Percentiles rank a stretch among this genome's conserved stretches.
Conservation (phyloP, 2,797 vertebrate genomes). For the Sebastiscus tertius region DNA sequence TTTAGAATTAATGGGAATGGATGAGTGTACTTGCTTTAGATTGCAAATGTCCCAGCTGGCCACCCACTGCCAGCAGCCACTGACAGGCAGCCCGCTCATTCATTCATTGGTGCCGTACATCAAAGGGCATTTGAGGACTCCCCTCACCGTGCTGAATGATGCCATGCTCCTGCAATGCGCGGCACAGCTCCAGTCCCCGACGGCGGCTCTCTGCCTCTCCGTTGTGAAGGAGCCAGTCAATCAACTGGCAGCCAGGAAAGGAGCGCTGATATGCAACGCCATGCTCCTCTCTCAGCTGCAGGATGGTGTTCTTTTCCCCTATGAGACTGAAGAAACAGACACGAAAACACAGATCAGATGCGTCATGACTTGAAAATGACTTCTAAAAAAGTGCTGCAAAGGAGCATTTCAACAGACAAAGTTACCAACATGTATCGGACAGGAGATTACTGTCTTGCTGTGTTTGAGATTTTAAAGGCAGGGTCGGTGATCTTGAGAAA, state of each 20-base stretch:
- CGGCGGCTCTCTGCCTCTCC: constrained; percentile 84
- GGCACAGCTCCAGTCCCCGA: constrained; percentile 84
- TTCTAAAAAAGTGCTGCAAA: neutral
- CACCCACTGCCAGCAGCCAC: neutral
- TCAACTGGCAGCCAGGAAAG: constrained; percentile 86
- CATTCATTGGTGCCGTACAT: neutral
- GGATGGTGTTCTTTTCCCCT: constrained; percentile 80
- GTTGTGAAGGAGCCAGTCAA: constrained; percentile 90
- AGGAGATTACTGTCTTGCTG: neutral
- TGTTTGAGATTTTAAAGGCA: neutral
- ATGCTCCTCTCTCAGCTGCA: constrained; percentile 86
- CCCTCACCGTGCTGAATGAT: constrained; percentile 89
- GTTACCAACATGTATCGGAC: neutral
- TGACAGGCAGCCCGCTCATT: neutral
- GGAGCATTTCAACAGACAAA: neutral
- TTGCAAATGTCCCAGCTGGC: constrained; percentile 29
- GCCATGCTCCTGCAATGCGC: constrained; percentile 85
- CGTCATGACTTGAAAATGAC: neutral
- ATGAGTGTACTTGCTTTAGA: constrained; percentile 20
- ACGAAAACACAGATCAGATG: neutral
- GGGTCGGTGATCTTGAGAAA: too few species aligned
- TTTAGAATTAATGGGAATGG: neutral
- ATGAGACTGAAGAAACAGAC: constrained; percentile 77
- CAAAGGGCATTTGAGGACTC: constrained; percentile 29
- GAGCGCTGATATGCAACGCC: constrained; percentile 83